A percentile compares a stretch with the other conserved stretches of the same genome.
Evolutionary conservation across 2,113 vertebrate species (phyloP).

Genomic region (Hystrix cristata): DNA sequence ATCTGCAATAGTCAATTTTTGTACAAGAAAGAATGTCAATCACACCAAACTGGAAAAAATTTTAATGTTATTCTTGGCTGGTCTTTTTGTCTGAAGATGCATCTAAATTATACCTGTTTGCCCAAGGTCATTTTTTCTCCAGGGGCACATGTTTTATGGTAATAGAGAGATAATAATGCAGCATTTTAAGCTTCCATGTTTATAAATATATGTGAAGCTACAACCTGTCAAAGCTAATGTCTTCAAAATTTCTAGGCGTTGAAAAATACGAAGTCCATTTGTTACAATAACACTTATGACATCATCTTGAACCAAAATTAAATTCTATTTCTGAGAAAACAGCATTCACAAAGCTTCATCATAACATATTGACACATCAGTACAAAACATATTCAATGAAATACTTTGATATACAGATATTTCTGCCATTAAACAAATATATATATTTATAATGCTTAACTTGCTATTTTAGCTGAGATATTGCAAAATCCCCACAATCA

Average conservation of each 20-base stretch:
- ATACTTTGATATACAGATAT: background rate
- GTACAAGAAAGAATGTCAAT: background rate
- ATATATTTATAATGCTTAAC: background rate
- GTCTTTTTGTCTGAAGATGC: background rate
- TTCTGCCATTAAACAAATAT: background rate
- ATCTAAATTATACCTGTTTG: background rate
- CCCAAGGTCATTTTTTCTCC: background rate
- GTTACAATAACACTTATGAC: background rate
- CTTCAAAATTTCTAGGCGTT: constrained; percentile 18
- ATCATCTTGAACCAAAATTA: constrained; percentile 34
- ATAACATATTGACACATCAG: background rate
- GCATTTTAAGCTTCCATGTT: background rate
- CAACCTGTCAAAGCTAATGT: background rate
- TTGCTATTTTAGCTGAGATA: background rate
- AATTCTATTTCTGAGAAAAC: constrained; percentile 36
- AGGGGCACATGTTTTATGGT: background rate
- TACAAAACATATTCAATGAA: background rate
- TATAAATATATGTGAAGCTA: background rate
- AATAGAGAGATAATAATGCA: background rate
- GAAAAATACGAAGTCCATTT: background rate
- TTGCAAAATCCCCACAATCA: background rate
- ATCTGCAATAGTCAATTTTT: background rate
- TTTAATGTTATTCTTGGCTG: background rate
- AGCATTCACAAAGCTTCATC: background rate
- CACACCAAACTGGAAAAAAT: background rate